Base-by-base conservation (phyloP, 2,888 invertebrate genomes). In the Ctenicera cuprea region DNA sequence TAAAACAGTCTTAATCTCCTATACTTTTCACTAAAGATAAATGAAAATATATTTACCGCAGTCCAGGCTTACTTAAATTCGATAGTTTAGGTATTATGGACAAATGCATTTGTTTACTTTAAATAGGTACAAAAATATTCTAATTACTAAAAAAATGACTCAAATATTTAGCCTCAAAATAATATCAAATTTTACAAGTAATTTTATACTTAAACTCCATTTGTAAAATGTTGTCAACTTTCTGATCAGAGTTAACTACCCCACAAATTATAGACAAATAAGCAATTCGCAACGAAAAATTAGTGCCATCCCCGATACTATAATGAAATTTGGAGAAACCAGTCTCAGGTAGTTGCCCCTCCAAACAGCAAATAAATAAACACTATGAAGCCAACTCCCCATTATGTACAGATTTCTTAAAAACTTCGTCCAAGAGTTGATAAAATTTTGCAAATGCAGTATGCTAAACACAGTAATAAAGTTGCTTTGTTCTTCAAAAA, bases 91-190 rank as follows among this genome's bases (percentile, higher is more conserved):
- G 59, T 20, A 59, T 59, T 11, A 59, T 18, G 59, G 38, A n/a
- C 8, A 50, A 22, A n/a, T 59, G 59, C 18, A 33, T 59, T 16
- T n/a, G 7, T 59, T 37, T 52, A 22, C 37, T 59, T 62, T 48
- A 62, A 52, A 50, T 62, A 62, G 62, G 52, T 69, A 69, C 9
- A 69, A 69, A 69, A 69, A 69, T 69, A 69, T 37, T 41, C 18
- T 62, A 48, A 61, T 18, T 52, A 22, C 59, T 41, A 54, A 68
- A 69, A 68, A 18, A 57, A 57, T 52, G 14, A 59, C 48, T 61
- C 14, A 20, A 7, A 33, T 30, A 54, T 22, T 22, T 54, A 54
- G 54, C 54, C 54, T 38, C 59, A 38, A 59, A 59, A 18, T 59
- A 59, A 59, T 59, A 59, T 59, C 59, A 59, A 59, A 57, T 38